These are phyloP conservation scores for Balaeniceps rex DNA, from an alignment of 2,113 vertebrate species.

Conservation along the genomic window DNA sequence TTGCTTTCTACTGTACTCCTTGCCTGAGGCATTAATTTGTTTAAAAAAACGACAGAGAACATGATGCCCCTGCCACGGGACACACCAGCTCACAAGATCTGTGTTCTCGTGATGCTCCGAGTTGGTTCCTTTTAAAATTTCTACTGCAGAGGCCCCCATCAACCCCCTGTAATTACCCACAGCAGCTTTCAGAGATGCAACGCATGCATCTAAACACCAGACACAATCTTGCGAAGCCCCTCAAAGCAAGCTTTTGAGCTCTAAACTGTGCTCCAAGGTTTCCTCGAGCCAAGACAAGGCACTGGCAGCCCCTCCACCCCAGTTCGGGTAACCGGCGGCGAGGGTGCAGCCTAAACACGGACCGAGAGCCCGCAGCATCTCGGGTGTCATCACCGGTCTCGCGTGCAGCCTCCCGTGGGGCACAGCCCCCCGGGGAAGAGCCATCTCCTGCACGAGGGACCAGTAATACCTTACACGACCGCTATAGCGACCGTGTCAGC, in stretches of 20 bases:
- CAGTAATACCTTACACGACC: no score
- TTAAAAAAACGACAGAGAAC: background rate
- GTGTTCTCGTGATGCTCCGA: background rate
- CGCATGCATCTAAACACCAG: accelerated
- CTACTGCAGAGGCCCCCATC: background rate
- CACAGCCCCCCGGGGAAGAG: background rate
- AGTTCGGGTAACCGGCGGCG: accelerated
- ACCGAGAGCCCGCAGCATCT: background rate
- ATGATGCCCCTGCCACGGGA: background rate
- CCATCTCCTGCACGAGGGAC: background rate
- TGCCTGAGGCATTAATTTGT: background rate
- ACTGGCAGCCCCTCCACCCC: background rate
- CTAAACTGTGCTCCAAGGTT: background rate
- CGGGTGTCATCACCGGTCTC: background rate
- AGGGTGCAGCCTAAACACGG: background rate
- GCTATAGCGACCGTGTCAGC: accelerated
- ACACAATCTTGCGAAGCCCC: background rate
- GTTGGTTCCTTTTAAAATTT: background rate
- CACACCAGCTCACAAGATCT: background rate
- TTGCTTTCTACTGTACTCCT: background rate
- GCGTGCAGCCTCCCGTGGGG: accelerated
- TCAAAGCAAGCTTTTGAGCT: background rate
- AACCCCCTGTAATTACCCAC: background rate
- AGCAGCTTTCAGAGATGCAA: background rate
- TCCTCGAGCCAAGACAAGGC: background rate